Evolutionary conservation across 1,140 invertebrate species (phyloP).

Genomic region (Drosophila subpulchrella): DNA sequence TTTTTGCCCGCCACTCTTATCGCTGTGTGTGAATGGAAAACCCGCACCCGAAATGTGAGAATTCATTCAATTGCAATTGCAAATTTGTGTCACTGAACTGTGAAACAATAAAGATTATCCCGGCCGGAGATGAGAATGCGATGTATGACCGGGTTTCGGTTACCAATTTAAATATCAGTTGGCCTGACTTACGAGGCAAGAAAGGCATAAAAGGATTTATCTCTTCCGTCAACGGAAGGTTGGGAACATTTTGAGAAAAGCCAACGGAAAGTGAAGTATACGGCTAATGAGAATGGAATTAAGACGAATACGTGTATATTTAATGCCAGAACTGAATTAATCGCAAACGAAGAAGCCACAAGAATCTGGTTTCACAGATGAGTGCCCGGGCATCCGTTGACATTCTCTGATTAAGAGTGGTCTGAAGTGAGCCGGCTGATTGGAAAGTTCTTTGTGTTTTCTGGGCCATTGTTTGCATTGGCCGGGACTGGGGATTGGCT

Average conservation of each 20-base stretch:
- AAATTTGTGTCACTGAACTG: constrained; percentile 59
- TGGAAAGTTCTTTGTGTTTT: constrained; percentile 40
- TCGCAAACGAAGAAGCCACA: constrained; percentile 20
- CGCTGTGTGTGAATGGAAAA: constrained; percentile 37
- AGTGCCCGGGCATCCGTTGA: constrained; percentile 26
- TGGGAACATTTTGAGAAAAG: background rate
- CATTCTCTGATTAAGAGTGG: constrained; percentile 33
- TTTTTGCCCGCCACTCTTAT: constrained; percentile 38
- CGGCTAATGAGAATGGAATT: constrained; percentile 27
- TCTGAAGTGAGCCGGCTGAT: constrained; percentile 21
- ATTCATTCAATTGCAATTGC: constrained; percentile 56
- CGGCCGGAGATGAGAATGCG: constrained; percentile 47
- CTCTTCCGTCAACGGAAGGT: background rate
- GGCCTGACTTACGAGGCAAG: constrained; percentile 11
- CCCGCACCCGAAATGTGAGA: constrained; percentile 42
- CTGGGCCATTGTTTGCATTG: constrained; percentile 27
- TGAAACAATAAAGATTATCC: constrained; percentile 61
- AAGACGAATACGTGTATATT: constrained; percentile 10
- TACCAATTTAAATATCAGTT: constrained; percentile 47
- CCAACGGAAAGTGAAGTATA: background rate
- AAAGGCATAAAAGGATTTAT: constrained; percentile 5
- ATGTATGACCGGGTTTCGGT: constrained; percentile 47
- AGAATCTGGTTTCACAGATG: constrained; percentile 16
- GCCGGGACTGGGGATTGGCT: constrained; percentile 26
- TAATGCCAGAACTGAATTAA: constrained; percentile 15